Evolutionary conservation across 2,888 invertebrate genomes (phyloP).

Genomic region (Petrolisthes manimaculis): DNA sequence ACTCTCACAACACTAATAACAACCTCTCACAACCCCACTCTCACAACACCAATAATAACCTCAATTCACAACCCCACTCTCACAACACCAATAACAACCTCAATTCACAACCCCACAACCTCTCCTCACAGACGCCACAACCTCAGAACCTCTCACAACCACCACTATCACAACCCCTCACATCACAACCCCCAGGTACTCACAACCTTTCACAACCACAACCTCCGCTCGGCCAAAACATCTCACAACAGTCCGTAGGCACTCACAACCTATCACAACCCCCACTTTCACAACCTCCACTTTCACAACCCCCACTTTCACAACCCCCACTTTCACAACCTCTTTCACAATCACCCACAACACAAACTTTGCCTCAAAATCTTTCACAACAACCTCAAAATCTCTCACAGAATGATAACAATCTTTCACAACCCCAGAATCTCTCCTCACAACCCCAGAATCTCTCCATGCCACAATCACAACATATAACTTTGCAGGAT

Average conservation of each 20-base stretch:
- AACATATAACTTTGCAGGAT: conserved; percentile 17
- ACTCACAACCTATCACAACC: conserved; percentile 49
- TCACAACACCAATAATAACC: conserved; percentile 22
- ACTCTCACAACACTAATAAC: conserved; percentile 4
- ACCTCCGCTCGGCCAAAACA: too few relatives aligned
- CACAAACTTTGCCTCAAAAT: too few relatives aligned
- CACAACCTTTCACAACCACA: too few relatives aligned
- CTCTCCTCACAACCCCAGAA: conserved; percentile 35
- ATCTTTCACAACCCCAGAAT: conserved; percentile 48
- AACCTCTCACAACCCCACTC: conserved; percentile 48
- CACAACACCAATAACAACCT: conserved; percentile 27
- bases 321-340: too few relatives aligned
- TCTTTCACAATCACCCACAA: too few relatives aligned
- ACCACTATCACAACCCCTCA: neutral
- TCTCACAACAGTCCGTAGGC: too few relatives aligned
- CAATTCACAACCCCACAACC: neutral
- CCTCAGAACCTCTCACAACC: conserved; percentile 49
- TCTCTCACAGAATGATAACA: neutral
- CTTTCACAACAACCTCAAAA: conserved; percentile 36
- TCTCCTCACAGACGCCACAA: conserved; percentile 2
- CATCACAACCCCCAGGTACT: too few relatives aligned
- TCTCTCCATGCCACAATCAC: conserved; percentile 23
- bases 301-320: too few relatives aligned
- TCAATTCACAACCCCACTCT: conserved; percentile 23
- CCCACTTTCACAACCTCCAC: neutral